Evolutionary conservation across 2,797 vertebrate species (phyloP), one percentile per base, ranked within the genome.

Genomic region (Enteromius mattozi): DNA sequence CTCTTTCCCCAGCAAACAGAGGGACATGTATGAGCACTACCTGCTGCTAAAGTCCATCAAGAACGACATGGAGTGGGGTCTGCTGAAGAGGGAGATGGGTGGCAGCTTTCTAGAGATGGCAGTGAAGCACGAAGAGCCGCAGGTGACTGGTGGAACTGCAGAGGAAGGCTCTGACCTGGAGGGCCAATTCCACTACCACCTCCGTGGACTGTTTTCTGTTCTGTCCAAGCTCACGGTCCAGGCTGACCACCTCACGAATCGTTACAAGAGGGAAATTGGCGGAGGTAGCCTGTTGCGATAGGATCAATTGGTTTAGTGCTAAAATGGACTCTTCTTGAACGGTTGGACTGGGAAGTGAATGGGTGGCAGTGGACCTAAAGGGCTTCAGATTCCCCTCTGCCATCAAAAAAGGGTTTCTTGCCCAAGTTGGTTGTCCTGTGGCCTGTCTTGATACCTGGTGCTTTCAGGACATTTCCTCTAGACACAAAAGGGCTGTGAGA

Each of bases 1-100:
- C 0, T 71, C 83, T 1, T 92, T 89, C 35, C 82, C 92, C 30
- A 93, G 89, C 91, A 95, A 95, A 90, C 95, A 96, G 89, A 88
- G 93, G 89, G 95, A 96, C 90, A 95, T 96, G 95, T 96, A 96
- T 42, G 95, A 96, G 88, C 94, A 95, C 88, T 96, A 96, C 89
- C 91, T 96, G 87, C 92, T 96, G 47, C 94, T 96, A 27, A 96
- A 96, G 91, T 96, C 96, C 66, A 93, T 96, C 7, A 95, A 94
- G 90, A 96, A 95, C 7, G 95, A 96, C 89, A 96, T 96, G 94
- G 95, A 96, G 90, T 96, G 95, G 95, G 96, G 96, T 0, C 81
- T 96, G 82, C 88, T 95, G 79, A 95, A 94, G 89, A 84, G 89
- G 85, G 95, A 96, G 89, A 89, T 95, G 92, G 93, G 90, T 76